Evolutionary conservation across 2,888 invertebrate species (phyloP).

Genomic region (Shargacucullia verbasci): DNA sequence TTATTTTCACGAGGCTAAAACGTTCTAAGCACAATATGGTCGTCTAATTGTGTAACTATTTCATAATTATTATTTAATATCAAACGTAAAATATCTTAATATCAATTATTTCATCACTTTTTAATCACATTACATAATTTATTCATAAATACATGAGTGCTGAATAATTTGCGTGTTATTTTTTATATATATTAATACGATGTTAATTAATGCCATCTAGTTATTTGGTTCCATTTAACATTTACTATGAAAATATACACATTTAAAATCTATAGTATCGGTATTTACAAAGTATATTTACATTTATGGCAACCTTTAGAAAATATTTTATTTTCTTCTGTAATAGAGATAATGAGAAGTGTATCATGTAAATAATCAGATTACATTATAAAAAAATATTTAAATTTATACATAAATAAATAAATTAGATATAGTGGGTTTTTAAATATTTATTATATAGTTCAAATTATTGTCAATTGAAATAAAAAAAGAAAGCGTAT

Average conservation of each 20-base stretch:
- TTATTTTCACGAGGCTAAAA: constrained; percentile 49
- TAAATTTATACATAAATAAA: constrained; percentile 9
- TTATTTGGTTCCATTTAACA: constrained; percentile 88
- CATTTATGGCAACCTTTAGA: constrained; percentile 68
- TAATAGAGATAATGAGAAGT: constrained; percentile 16
- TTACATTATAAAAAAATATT: constrained; percentile 13
- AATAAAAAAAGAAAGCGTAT: constrained; percentile 9
- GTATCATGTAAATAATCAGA: constrained; percentile 32
- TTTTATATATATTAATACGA: constrained; percentile 44
- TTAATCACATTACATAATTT: constrained; percentile 59
- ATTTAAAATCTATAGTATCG: constrained; percentile 75
- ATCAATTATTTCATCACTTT: constrained; percentile 56
- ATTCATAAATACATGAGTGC: constrained; percentile 43
- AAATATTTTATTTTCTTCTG: constrained; percentile 56
- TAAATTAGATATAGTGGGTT: constrained; percentile 7
- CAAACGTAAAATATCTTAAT: constrained; percentile 46
- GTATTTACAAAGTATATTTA: constrained; percentile 70
- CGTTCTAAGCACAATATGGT: constrained; percentile 39
- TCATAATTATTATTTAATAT: constrained; percentile 28
- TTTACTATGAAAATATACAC: constrained; percentile 88
- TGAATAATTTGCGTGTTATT: constrained; percentile 48
- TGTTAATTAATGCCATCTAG: constrained; percentile 60
- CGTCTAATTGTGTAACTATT: constrained; percentile 26
- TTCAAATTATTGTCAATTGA: constrained; percentile 59
- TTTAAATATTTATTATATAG: constrained; percentile 22